Evolutionary conservation across 2,888 invertebrate species (phyloP), one percentile per base, ranked within the genome.

Genomic region (Thereva nobilitata): DNA sequence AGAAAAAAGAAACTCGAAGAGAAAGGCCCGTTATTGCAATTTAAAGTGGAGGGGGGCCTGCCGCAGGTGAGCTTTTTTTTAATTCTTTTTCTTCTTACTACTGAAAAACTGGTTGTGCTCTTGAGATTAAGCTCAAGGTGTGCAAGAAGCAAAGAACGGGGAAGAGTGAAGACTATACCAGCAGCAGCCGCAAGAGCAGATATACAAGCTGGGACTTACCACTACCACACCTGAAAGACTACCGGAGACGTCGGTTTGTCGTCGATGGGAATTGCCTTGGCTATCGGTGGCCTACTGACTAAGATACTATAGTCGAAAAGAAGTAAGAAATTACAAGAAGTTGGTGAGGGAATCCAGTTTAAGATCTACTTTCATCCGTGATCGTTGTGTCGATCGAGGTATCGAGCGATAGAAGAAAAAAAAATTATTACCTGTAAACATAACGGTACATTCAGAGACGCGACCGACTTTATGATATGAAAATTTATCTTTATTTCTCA

Each of bases 11-110:
- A 61, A 40, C 50, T 50, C 23, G 23, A 50, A 61, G 50, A 61
- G 61, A 61, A 61, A 61, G 61, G 61, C 23, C 61, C 61, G 61
- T 61, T 61, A 61, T 41, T 61, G 61, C 61, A 50, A 10, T 23
- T 9, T 41, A 23, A 6, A 59, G 10, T 35, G 49, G 49, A 41
- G 42, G 41, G 38, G 53, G 38, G 38, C 40, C 38, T 10, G 40
- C 23, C 23, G 23, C 23, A 23, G 23, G 23, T 40, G 37, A 38
- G 50, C 9, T 49, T 61, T 50, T 56, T 56, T 50, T 9, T 2
- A 6, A 8, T 54, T 49, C 49, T 38, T 35, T 6, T 34, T 35
- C 23, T 34, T 35, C n/a, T 42, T 47, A 59, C 34, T 23, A 52
- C 7, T 10, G 12, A 57, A 59, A 59, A 49, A 42, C 6, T 44